Base-by-base conservation (phyloP, 2,888 invertebrate species). In the Notodonta ziczac region DNA sequence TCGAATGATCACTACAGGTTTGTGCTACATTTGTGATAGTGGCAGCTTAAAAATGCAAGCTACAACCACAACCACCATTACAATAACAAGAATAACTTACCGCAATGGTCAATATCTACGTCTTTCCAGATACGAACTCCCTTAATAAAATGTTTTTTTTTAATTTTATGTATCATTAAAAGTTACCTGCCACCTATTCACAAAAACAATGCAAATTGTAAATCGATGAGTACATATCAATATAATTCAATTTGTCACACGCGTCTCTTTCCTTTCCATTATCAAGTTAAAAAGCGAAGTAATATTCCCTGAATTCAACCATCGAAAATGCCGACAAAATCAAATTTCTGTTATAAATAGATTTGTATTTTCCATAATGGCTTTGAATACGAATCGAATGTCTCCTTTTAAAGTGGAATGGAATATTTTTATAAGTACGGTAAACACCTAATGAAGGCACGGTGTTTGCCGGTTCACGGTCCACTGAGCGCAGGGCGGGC, bases 401-500 rank as follows among this genome's bases (percentile, higher is more conserved):
- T 72, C 74, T 60, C 66, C 64, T 63, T 66, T 68, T 65, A 61
- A 67, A 67, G 66, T 54, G 54, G 54, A 54, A 54, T 54, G 32
- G 14, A 16, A 56, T 35, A 58, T 46, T 46, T 46, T 40, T 42
- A 62, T 86, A 76, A 84, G 85, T 82, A 83, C 72, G 72, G 88
- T 85, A 93, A 91, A 93, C 85, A 92, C 75, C 84, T 91, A 91
- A 92, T 91, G 92, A 92, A 82, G 77, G 79, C 76, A 74, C 83
- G 85, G 88, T 56, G 88, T 92, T 93, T 91, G 89, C 84, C 67
- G 78, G 77, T 84, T 90, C 85, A 85, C 88, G 84, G 85, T 39
- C 71, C 62, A 68, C 35, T 59, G 75, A 65, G 57, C 55, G 24
- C 58, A 42, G 53, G 65, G 67, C 75, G 71, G 44, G 60, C 55